phyloP scores from a whole-genome alignment of 1,140 invertebrate genomes.

The Meteorus sp. region DNA sequence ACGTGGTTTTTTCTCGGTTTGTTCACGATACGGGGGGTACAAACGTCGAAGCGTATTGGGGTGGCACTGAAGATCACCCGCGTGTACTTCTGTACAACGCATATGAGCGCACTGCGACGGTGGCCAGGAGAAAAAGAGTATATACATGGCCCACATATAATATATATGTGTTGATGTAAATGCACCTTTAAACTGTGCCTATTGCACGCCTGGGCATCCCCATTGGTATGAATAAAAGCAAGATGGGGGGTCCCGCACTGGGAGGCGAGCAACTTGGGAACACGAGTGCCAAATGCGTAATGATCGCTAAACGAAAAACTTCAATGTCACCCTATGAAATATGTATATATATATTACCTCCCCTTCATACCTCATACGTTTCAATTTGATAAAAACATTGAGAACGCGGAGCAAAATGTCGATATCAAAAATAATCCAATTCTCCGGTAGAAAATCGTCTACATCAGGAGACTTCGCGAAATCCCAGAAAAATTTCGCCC shows the following conservation, averaged over 20 bases:
- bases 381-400: background rate
- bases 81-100: slow-evolving; percentile 48
- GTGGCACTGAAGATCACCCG: slow-evolving; percentile 44
- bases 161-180: slow-evolving; percentile 21
- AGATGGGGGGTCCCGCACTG: slow-evolving; percentile 53
- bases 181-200: slow-evolving; percentile 30
- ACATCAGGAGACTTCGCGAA: too few species aligned
- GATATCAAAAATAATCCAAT: too few species aligned
- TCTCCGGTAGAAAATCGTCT: too few species aligned
- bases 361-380: background rate
- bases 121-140: slow-evolving; percentile 26
- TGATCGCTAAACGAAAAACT: slow-evolving; percentile 49
- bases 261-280: slow-evolving; percentile 46
- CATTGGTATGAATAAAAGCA: slow-evolving; percentile 52
- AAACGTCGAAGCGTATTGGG: slow-evolving; percentile 41
- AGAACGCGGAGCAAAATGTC: too few species aligned
- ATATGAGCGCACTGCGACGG: slow-evolving; percentile 37
- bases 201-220: slow-evolving; percentile 33
- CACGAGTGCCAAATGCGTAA: slow-evolving; percentile 54
- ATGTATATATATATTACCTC: background rate
- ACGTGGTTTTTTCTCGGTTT: slow-evolving; percentile 45
- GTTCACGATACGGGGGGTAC: slow-evolving; percentile 41
- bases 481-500: too few species aligned
- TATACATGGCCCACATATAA: slow-evolving; percentile 45
- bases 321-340: slow-evolving; percentile 21